These are phyloP conservation scores for Drosophila erecta DNA, from an alignment of 1,140 invertebrate species.

Conservation along the genomic window DNA sequence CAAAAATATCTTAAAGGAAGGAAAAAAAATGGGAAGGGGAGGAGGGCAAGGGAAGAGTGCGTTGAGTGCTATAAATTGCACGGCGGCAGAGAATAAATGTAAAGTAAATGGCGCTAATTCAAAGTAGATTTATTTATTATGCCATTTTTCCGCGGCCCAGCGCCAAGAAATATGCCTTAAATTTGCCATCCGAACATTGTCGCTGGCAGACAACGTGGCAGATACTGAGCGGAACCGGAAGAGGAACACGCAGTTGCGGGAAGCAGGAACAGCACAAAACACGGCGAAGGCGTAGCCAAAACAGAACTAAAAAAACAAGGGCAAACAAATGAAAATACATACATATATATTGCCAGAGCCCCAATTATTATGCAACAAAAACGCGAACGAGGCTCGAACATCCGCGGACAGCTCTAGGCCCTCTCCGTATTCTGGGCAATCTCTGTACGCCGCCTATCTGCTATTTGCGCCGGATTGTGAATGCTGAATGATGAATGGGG, in stretches of 20 bases:
- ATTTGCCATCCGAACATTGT: slow-evolving; percentile 53
- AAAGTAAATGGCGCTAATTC: slow-evolving; percentile 83
- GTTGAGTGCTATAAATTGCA: slow-evolving; percentile 66
- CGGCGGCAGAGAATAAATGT: slow-evolving; percentile 76
- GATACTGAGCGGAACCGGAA: slow-evolving; percentile 23
- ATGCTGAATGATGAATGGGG: too few species aligned
- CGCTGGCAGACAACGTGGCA: slow-evolving; percentile 42
- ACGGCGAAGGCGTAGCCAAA: slow-evolving; percentile 52
- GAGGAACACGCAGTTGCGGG: slow-evolving; percentile 30
- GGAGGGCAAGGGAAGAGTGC: slow-evolving; percentile 35
- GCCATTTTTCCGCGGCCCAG: slow-evolving; percentile 72
- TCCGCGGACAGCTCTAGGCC: slow-evolving; percentile 24
- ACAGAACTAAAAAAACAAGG: slow-evolving; percentile 33
- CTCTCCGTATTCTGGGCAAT: slow-evolving; percentile 17
- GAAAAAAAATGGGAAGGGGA: slow-evolving; percentile 28
- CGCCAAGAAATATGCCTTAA: slow-evolving; percentile 79
- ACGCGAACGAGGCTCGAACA: slow-evolving; percentile 16
- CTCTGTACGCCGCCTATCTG: slow-evolving; percentile 24
- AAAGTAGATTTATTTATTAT: slow-evolving; percentile 83
- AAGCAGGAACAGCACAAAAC: slow-evolving; percentile 26
- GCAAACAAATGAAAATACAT: slow-evolving; percentile 64
- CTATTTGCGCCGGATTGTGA: slow-evolving; percentile 2
- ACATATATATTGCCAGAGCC: slow-evolving; percentile 32
- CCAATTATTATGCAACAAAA: slow-evolving; percentile 68
- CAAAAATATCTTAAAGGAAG: slow-evolving; percentile 28